phyloP scores from a whole-genome alignment of 2,113 vertebrate species.

The Tragelaphus strepsiceros region DNA sequence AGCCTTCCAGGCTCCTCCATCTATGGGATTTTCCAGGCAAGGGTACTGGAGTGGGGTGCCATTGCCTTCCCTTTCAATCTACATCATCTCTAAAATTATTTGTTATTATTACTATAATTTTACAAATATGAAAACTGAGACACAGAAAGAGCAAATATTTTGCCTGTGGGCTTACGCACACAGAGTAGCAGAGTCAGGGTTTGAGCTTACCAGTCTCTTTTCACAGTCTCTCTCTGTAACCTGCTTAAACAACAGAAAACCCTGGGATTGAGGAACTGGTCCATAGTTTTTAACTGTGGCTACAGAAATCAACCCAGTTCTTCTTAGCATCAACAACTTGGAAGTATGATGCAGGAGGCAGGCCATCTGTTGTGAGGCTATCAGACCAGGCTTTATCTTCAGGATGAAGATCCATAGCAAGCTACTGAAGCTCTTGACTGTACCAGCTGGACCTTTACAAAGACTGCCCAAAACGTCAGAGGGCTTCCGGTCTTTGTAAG shows the following conservation, averaged over 20 bases:
- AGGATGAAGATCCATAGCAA: neutral
- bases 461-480: neutral
- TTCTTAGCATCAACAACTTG: neutral
- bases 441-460: neutral
- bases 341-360: neutral
- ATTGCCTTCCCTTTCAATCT: neutral
- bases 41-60: too few relatives aligned
- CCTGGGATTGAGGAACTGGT: neutral
- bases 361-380: neutral
- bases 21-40: too few relatives aligned
- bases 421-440: neutral
- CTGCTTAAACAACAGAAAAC: neutral
- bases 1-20: too few relatives aligned
- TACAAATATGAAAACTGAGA: neutral
- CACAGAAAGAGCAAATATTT: neutral
- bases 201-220: neutral
- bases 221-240: neutral
- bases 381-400: neutral
- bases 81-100: neutral
- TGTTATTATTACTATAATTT: neutral
- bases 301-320: neutral
- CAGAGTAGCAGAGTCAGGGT: neutral
- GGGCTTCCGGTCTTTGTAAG: neutral
- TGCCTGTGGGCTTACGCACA: neutral
- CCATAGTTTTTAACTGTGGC: neutral